Evolutionary conservation across 2,113 vertebrate species (phyloP), one percentile per base, ranked within the genome.

Genomic region (Alaudala cheleensis): DNA sequence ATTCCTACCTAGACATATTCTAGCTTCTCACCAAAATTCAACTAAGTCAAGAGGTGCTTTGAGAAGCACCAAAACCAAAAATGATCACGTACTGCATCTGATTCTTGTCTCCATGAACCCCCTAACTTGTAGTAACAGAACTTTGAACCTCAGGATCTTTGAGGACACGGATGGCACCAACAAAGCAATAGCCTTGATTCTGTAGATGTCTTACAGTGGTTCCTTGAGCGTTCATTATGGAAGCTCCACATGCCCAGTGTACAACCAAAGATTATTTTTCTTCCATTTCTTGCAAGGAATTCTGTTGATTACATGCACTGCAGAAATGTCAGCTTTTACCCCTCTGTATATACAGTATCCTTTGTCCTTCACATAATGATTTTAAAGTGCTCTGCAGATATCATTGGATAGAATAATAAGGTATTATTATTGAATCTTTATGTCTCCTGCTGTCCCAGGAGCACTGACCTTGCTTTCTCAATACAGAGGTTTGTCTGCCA

Each of bases 341-440:
- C 50, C 25, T 76, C 3, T 70, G 1, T 45, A 54, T 44, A 77
- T 54, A 77, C 39, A 70, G 23, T 34, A 82, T n/a, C 29, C 47
- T 90, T 92, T 93, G 66, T 96, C 73, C 62, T 93, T 80, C 88
- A 88, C 23, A 42, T 85, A 85, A 87, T 47, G 56, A 86, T 91
- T 85, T 86, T 69, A 42, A 92, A 92, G 81, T 58, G 70, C 66
- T 94, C 51, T 91, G 74, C 42, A 94, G 93, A 62, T 61, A 87
- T 31, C 11, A 73, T 85, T 85, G 90, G 70, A 83, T 91, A 82
- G 71, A 96, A 95, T 90, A 93, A 81, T 86, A 92, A 81, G 84
- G 85, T 82, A 88, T 91, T 91, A 89, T 79, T 91, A 95, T 85
- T 72, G 78, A 94, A 86, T 81, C 61, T 92, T 79, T 91, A 54